Percentiles rank a stretch among this genome's conserved stretches.
Conservation (phyloP, 2,797 vertebrate genomes). For the Caiman crocodilus region DNA sequence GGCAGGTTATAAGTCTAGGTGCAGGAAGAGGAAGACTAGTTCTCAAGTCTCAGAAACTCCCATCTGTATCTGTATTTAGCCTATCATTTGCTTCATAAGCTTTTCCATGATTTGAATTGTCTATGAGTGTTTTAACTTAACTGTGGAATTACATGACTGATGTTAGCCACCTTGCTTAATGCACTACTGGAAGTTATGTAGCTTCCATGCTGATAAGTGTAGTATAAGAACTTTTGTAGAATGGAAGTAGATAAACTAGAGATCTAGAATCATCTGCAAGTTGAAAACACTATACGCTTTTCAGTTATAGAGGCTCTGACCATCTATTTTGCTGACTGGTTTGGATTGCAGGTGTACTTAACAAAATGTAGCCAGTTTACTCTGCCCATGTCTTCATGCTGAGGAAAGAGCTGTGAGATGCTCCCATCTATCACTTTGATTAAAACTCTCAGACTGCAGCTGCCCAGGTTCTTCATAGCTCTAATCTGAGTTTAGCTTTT, state of each 20-base stretch:
- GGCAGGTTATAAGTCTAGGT: neutral
- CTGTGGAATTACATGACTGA: rapidly evolving
- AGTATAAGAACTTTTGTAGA: neutral
- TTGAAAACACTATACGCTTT: neutral
- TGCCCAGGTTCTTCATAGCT: rapidly evolving
- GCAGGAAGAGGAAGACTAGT: neutral
- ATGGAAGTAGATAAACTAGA: neutral
- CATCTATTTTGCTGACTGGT: neutral
- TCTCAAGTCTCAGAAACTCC: neutral
- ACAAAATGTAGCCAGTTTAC: rapidly evolving
- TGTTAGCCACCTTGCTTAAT: rapidly evolving
- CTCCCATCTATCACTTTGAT: neutral
- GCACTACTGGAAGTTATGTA: neutral
- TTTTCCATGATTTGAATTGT: neutral
- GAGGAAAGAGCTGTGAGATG: neutral
- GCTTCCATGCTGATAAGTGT: neutral
- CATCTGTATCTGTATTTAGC: neutral
- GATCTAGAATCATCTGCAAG: rapidly evolving
- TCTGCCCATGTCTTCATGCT: neutral
- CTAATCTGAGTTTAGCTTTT: rapidly evolving
- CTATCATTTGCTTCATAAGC: neutral
- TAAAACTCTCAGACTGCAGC: neutral
- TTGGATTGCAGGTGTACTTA: neutral
- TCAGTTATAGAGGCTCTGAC: rapidly evolving
- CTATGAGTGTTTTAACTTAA: neutral